Conservation (phyloP, 2,797 vertebrate genomes). For the Thamnophis elegans region DNA sequence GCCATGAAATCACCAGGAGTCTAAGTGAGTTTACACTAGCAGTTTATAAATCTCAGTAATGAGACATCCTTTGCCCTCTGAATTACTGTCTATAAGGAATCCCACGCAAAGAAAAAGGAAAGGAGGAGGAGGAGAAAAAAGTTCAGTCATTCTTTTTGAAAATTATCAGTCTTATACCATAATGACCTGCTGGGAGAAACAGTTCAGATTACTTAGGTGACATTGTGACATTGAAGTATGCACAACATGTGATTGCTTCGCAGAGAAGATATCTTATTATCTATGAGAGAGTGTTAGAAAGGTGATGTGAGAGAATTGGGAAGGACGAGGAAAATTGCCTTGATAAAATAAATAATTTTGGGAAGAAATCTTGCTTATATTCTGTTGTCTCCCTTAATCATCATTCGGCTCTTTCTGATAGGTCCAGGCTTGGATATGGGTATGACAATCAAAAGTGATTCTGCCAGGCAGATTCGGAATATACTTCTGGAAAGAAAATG, state of each 20-base stretch:
- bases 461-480: conserved; percentile 68
- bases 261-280: background rate
- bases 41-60: background rate
- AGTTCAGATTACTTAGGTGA: background rate
- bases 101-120: background rate
- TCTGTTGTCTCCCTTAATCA: background rate
- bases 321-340: background rate
- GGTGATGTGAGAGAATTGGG: background rate
- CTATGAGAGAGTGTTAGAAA: background rate
- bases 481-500: conserved; percentile 61
- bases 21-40: background rate
- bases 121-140: background rate
- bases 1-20: background rate
- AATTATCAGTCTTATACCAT: background rate
- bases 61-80: background rate
- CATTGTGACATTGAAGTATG: background rate
- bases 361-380: background rate
- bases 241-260: background rate
- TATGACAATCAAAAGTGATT: conserved; percentile 44
- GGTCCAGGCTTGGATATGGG: conserved; percentile 21
- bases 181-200: background rate
- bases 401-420: conserved; percentile 29
- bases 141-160: background rate
- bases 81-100: background rate
- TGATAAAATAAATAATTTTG: background rate